These are phyloP conservation scores for Noturus placidus DNA, from an alignment of 2,113 vertebrate species.

Conservation along the genomic window DNA sequence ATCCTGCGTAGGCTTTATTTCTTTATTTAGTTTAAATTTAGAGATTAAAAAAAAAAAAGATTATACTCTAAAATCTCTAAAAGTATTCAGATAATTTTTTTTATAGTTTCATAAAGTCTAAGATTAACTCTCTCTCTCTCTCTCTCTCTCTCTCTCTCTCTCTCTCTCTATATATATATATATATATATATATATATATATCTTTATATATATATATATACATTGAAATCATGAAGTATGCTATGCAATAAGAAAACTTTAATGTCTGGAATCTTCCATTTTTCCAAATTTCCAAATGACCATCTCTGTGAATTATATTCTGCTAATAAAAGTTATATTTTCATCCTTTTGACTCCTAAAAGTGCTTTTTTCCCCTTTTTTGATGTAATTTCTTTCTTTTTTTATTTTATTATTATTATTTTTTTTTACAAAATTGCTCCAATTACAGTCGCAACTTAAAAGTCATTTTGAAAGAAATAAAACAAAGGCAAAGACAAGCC, in stretches of 20 bases:
- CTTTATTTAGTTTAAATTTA: not conserved
- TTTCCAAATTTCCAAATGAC: not conserved
- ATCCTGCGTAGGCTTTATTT: not conserved
- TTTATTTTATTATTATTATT: too few relatives aligned
- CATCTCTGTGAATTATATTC: not conserved
- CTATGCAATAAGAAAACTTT: not conserved
- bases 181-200: too few relatives aligned
- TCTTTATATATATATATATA: too few relatives aligned
- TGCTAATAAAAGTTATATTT: not conserved
- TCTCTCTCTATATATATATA: too few relatives aligned
- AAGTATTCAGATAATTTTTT: not conserved
- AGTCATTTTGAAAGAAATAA: not conserved
- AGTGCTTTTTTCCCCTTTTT: not conserved
- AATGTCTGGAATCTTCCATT: not conserved
- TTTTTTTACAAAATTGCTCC: not conserved
- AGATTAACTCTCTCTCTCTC: not conserved
- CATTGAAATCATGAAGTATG: not conserved
- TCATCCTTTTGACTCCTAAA: not conserved
- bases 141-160: too few relatives aligned
- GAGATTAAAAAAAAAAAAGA: not conserved
- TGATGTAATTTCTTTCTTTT: not conserved
- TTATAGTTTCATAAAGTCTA: not conserved
- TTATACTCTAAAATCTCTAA: not conserved
- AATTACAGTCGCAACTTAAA: constrained; percentile 7
- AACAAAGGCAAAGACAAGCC: not conserved